Evolutionary conservation across 2,888 invertebrate species (phyloP).

Genomic region (Hecatera dysodea): DNA sequence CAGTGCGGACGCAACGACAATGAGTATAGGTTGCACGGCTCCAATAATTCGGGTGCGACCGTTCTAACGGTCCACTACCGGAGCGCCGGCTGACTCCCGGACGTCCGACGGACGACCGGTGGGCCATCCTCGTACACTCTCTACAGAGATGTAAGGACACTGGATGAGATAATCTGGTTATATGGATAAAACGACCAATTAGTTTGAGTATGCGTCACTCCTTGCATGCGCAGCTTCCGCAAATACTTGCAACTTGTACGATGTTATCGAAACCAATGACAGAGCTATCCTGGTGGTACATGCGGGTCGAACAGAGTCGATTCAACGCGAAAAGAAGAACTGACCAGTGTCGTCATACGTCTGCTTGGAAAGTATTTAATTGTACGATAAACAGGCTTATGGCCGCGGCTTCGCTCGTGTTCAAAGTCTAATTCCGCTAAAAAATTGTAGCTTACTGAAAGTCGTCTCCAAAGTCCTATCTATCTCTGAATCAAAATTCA

Average conservation of each 20-base stretch:
- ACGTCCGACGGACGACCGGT: constrained; percentile 62
- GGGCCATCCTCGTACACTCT: constrained; percentile 31
- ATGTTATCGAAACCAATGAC: too few species aligned
- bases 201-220: background rate
- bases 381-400: too few species aligned
- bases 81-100: constrained; percentile 59
- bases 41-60: constrained; percentile 64
- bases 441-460: too few species aligned
- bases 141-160: constrained; percentile 21
- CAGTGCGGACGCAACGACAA: constrained; percentile 59
- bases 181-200: background rate
- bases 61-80: constrained; percentile 65
- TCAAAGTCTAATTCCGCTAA: too few species aligned
- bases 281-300: too few species aligned
- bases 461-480: too few species aligned
- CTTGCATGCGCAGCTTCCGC: background rate
- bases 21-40: constrained; percentile 63
- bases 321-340: too few species aligned
- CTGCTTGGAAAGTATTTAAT: too few species aligned
- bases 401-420: too few species aligned
- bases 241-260: background rate
- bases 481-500: too few species aligned
- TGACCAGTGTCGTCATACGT: too few species aligned
- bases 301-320: too few species aligned
- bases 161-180: constrained; percentile 31